Conservation (phyloP, 2,888 invertebrate genomes). For the Amphimallon solstitiale region DNA sequence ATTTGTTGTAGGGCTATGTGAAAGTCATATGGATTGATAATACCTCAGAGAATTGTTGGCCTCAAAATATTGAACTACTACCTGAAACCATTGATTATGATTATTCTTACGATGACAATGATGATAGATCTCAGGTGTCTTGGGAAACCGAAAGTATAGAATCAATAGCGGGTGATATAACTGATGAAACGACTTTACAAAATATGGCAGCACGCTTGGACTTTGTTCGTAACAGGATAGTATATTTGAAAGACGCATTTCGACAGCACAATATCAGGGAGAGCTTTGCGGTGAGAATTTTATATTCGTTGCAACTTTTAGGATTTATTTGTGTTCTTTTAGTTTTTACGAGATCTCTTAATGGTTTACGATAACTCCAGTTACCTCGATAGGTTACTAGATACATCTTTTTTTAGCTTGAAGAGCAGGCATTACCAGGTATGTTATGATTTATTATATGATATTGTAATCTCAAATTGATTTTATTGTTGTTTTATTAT, state of each 20-base stretch:
- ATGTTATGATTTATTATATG: too few species aligned
- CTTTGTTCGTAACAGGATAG: constrained; percentile 58
- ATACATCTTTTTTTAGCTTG: constrained; percentile 79
- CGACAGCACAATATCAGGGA: constrained; percentile 79
- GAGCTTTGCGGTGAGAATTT: constrained; percentile 71
- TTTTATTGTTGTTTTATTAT: too few species aligned
- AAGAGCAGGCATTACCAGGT: constrained; percentile 74
- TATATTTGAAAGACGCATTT: constrained; percentile 78
- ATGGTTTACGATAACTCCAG: constrained; percentile 88
- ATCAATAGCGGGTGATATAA: constrained; percentile 67
- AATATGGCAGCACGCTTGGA: constrained; percentile 74
- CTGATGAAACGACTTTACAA: constrained; percentile 63
- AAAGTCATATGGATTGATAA: constrained; percentile 95
- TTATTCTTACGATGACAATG: constrained; percentile 72
- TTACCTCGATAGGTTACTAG: constrained; percentile 85
- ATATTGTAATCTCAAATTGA: too few species aligned
- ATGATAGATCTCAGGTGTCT: constrained; percentile 69
- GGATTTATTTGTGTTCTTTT: constrained; percentile 52
- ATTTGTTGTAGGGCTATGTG: constrained; percentile 74
- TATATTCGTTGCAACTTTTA: background rate
- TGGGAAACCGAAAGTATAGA: constrained; percentile 84
- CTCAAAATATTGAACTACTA: constrained; percentile 77
- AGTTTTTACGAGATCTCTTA: constrained; percentile 81
- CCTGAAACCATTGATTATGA: constrained; percentile 81
- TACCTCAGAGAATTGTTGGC: constrained; percentile 88